Evolutionary conservation across 2,888 invertebrate genomes (phyloP), one percentile per base, ranked within the genome.

Genomic region (Drymonia ruficornis): DNA sequence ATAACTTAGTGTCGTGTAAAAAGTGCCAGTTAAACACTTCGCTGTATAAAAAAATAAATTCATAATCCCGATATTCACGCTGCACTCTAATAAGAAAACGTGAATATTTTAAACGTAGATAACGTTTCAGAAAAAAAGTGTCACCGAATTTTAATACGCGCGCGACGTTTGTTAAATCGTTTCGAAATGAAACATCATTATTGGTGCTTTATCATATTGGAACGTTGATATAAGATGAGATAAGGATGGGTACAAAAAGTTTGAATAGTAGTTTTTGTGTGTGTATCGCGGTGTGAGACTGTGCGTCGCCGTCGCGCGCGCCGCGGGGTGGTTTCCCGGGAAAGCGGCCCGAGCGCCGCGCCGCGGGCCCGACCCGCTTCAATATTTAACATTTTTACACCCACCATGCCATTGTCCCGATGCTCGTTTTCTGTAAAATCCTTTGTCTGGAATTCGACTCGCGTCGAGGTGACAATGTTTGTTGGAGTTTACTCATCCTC

Each of bases 311-410:
- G 53, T 40, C 81, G 82, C 81, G 76, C 70, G 79, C 91, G 84
- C 91, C 79, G 89, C 92, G 91, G 91, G 91, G 88, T 68, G 78
- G 86, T 89, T 90, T 91, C 91, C 89, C 88, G 81, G 89, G 89
- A 89, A 86, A 84, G 76, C 81, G 78, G 78, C 78, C 76, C 72
- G 78, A 71, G 70, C 61, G 68, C 63, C 49, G 55, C 58, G 23
- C 67, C 67, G 61, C 78, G 77, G 23, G 67, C 67, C 61, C 78
- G 77, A 85, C 86, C 87, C 83, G 87, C 80, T 86, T 82, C 84
- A 87, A 90, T 91, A 87, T 91, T 89, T 87, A 86, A 89, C 81
- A 84, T 84, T 85, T 83, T 84, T 88, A 90, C 89, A 89, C 86
- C 88, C 86, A 87, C 89, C 80, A 79, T 72, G 78, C 83, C 70